Conservation (phyloP, 2,797 vertebrate species). For the Muscicapa comitata region DNA sequence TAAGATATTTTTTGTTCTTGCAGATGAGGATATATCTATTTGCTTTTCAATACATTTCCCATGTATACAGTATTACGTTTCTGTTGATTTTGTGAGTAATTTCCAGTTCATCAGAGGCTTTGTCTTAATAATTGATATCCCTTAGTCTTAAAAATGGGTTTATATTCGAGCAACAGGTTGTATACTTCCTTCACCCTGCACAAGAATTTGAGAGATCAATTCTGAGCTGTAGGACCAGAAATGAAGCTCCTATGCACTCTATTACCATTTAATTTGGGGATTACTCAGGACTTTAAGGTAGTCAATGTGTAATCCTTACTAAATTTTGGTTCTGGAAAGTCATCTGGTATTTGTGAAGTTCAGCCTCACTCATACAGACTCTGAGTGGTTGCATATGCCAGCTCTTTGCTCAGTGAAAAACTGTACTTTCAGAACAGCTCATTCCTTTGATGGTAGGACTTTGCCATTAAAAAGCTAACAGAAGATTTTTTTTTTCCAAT, state of each 20-base stretch:
- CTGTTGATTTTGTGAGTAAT: neutral
- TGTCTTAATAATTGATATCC: neutral
- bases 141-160: neutral
- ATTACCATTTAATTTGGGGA: neutral
- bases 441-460: neutral
- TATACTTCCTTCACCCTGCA: neutral
- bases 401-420: neutral
- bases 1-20: neutral
- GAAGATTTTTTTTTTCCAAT: neutral
- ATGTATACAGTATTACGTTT: neutral
- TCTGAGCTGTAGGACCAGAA: neutral
- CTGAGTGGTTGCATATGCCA: neutral
- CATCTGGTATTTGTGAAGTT: neutral
- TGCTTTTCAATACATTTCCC: neutral
- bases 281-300: neutral
- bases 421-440: neutral
- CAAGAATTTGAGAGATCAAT: neutral
- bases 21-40: neutral
- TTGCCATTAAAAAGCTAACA: neutral
- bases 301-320: neutral
- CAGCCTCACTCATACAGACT: neutral
- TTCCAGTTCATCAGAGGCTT: neutral
- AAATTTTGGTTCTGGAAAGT: neutral
- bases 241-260: neutral
- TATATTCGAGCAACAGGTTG: neutral